These are phyloP conservation scores for Hyposoter didymator DNA, from an alignment of 2,888 invertebrate genomes.

Conservation along the genomic window DNA sequence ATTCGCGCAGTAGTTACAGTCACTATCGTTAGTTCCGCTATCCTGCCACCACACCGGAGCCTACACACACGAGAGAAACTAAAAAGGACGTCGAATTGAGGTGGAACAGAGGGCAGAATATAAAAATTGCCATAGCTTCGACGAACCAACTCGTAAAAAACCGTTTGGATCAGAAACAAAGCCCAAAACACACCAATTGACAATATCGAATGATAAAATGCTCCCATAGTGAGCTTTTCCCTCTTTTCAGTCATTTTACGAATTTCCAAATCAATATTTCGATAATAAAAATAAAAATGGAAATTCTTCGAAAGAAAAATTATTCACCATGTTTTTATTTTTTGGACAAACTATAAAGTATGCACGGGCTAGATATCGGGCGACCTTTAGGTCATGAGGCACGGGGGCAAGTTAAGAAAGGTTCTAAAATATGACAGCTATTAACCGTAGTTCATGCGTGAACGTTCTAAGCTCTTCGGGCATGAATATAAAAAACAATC, in stretches of 20 bases:
- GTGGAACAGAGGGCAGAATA: not conserved
- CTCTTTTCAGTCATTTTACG: not conserved
- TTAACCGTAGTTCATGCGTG: slow-evolving; percentile 76
- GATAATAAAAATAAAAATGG: not conserved
- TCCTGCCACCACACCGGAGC: not conserved
- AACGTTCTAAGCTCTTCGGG: slow-evolving; percentile 48
- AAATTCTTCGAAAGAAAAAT: slow-evolving; percentile 38
- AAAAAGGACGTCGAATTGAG: slow-evolving; percentile 12
- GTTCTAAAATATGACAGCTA: slow-evolving; percentile 80
- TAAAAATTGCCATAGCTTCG: not conserved
- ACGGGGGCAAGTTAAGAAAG: slow-evolving; percentile 65
- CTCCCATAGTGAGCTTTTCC: not conserved
- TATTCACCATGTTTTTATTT: slow-evolving; percentile 24
- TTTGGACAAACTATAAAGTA: slow-evolving; percentile 19
- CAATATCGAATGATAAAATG: slow-evolving; percentile 9
- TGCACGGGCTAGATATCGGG: slow-evolving; percentile 51
- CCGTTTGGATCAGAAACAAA: not conserved
- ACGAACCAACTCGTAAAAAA: slow-evolving; percentile 14
- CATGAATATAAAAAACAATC: slow-evolving; percentile 44
- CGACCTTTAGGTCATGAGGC: slow-evolving; percentile 61
- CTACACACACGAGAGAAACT: not conserved
- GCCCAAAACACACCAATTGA: not conserved
- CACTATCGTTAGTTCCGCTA: slow-evolving; percentile 43
- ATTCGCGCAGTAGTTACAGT: slow-evolving; percentile 32
- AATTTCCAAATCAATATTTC: not conserved